These are phyloP conservation scores for Keiferia lycopersicella DNA, from an alignment of 2,888 invertebrate genomes.

Conservation along the genomic window DNA sequence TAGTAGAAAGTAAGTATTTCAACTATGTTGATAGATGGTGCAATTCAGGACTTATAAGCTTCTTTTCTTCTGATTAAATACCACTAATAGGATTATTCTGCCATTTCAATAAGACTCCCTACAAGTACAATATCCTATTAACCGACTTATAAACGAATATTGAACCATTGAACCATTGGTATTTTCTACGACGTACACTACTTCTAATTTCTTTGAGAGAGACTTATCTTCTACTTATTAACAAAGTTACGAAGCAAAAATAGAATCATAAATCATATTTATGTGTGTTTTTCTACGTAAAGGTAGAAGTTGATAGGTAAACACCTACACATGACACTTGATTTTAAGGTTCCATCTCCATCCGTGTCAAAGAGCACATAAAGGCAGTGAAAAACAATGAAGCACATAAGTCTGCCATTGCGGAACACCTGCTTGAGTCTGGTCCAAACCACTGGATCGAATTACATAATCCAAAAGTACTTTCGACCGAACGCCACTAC, in stretches of 20 bases:
- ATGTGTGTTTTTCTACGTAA: too few relatives aligned
- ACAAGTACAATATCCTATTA: neutral
- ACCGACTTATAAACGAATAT: neutral
- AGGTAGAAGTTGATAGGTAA: too few relatives aligned
- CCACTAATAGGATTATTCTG: conserved; percentile 2
- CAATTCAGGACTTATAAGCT: conserved; percentile 6
- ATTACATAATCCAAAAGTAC: too few relatives aligned
- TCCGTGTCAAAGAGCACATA: too few relatives aligned
- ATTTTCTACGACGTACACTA: neutral
- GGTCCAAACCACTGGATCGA: too few relatives aligned
- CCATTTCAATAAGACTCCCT: neutral
- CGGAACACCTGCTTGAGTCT: too few relatives aligned
- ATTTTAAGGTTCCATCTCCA: too few relatives aligned
- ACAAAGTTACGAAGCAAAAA: neutral
- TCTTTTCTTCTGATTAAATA: conserved; percentile 12
- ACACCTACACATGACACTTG: too few relatives aligned
- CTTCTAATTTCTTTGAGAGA: neutral
- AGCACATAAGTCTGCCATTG: too few relatives aligned
- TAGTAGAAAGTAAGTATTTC: neutral
- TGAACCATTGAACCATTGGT: neutral
- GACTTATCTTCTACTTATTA: neutral
- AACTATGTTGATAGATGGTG: neutral
- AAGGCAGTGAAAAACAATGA: too few relatives aligned
- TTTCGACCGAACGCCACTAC: too few relatives aligned
- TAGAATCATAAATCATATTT: neutral